Conservation (phyloP, 2,888 invertebrate species). For the Sepioteuthis lessoniana region DNA sequence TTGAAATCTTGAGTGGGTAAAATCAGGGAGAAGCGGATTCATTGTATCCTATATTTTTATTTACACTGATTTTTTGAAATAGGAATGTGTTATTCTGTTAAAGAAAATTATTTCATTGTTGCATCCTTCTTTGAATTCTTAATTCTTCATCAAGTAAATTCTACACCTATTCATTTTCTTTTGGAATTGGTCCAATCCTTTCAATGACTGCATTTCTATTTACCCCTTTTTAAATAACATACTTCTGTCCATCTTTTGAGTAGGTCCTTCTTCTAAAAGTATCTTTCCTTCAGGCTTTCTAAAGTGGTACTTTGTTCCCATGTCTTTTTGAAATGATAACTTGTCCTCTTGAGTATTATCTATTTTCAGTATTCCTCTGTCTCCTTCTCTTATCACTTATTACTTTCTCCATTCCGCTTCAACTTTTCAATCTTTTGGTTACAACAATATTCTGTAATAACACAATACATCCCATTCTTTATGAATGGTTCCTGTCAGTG, state of each 20-base stretch:
- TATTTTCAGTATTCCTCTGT: neutral
- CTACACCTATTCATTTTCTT: neutral
- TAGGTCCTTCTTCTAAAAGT: neutral
- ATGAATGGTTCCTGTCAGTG: no score
- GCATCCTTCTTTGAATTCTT: neutral
- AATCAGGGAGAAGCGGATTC: no score
- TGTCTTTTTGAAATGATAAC: neutral
- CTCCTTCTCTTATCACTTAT: neutral
- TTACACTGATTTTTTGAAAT: neutral
- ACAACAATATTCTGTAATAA: no score
- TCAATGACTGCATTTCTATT: neutral
- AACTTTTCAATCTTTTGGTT: no score
- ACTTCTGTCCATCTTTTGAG: neutral
- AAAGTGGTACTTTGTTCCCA: neutral
- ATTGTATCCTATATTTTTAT: no score
- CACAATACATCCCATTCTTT: no score
- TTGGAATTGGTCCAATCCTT: neutral
- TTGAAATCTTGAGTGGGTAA: no score
- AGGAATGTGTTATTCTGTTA: neutral
- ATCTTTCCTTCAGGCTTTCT: neutral
- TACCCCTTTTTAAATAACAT: neutral
- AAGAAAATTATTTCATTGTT: neutral
- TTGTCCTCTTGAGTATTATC: neutral
- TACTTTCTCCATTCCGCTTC: no score
- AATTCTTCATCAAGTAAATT: neutral